Evolutionary conservation across 2,888 invertebrate genomes (phyloP), one percentile per base, ranked within the genome.

Genomic region (Salticus scenicus): DNA sequence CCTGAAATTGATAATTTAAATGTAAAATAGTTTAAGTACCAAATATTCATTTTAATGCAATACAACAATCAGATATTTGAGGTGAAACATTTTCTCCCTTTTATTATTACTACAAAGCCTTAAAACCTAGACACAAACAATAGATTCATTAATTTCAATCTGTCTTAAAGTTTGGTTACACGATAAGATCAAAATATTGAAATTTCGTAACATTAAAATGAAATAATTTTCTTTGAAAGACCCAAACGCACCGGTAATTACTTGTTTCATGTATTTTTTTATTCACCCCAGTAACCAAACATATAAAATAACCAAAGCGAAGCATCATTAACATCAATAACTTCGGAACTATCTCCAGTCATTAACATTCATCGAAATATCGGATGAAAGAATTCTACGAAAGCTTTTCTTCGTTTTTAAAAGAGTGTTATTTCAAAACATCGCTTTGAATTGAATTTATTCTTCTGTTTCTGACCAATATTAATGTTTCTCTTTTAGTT

Each of bases 401-500:
- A 57, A 17, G 14, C 57, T 57, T 57, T 57, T 57, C 57, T 57
- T 57, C 57, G 7, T 1, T 1, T n/a, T 1, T 24, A 12, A 24
- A 24, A 12, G 24, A 17, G 24, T 4, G 20, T 12, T 17, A n/a
- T 57, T 57, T 57, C 57, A 57, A 57, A 57, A 57, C 57, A 47
- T 10, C 24, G 57, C 14, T 1, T 17, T 57, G 24, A 57, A 57
- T 57, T 24, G 57, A 57, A 57, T 1, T 4, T 24, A 57, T 57
- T 57, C 57, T 57, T 57, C 57, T 57, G 24, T 57, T 57, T 42
- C 64, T 71, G 78, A 80, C 81, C 75, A 47, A 81, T 75, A 81
- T 81, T 81, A 81, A 81, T 81, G 81, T 41, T 63, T 31, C 42
- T 24, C 31, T 17, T 24, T n/a, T 20, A 20, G 30, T 1, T 10